Evolutionary conservation across 2,797 vertebrate species (phyloP), one percentile per base, ranked within the genome.

Genomic region (Varecia variegata): DNA sequence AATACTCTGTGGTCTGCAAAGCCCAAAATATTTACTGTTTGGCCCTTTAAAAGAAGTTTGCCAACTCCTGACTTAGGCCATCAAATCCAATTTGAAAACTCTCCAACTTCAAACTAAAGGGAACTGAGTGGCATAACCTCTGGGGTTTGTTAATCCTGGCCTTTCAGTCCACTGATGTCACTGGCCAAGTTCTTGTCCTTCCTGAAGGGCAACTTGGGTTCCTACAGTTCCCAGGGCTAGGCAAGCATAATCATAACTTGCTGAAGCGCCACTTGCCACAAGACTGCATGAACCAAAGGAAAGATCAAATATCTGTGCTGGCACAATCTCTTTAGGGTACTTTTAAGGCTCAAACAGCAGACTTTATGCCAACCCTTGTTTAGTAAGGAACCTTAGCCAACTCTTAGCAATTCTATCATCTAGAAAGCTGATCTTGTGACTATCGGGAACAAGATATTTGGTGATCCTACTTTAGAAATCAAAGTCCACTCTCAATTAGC

Each of bases 401-500:
- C 2, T 82, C 38, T 76, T 30, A 84, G 62, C 65, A 95, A 85
- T 88, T 92, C 70, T 95, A 45, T 92, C 40, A 88, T 68, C 58
- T 91, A 87, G 23, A 88, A 93, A 92, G 43, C 11, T 96, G 47
- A 93, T 54, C 30, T 68, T 90, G 0, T 88, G 85, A 94, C 40
- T 80, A 86, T 11, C 54, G 23, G 27, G 14, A 58, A 45, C 38
- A 95, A 96, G 47, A 77, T 79, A 77, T 50, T 83, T 92, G 35
- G 65, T 71, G 54, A 96, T 88, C 11, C 32, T 60, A 84, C 14
- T 93, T 96, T 76, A 95, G 92, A 95, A 96, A 95, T 70, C 65
- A 93, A 97, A 98, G 90, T 92, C 43, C n/a, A 92, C 17, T 82
- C 40, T 92, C 67, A 93, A 62, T 90, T 52, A 96, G 50, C 21